Conservation (phyloP, 2,113 vertebrate genomes). For the Ammodytes dubius region DNA sequence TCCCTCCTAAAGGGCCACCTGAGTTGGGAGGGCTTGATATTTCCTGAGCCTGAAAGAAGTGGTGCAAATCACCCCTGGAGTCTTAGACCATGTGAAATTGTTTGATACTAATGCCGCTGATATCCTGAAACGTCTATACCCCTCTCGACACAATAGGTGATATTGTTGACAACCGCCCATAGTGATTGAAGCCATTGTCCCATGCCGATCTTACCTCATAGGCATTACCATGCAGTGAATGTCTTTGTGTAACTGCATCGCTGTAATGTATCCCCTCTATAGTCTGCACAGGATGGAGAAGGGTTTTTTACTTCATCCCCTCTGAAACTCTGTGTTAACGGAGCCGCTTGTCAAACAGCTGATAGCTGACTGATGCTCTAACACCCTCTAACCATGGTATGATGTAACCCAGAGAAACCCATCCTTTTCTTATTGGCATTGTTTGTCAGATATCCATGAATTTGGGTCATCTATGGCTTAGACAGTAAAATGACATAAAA, state of each 20-base stretch:
- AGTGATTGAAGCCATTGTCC: constrained; percentile 84
- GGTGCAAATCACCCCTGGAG: constrained; percentile 85
- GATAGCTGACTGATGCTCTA: constrained; percentile 79
- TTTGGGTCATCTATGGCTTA: constrained; percentile 85
- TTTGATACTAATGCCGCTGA: constrained; percentile 82
- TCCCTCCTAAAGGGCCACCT: constrained; percentile 76
- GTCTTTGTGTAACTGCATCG: constrained; percentile 83
- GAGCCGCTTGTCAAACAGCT: constrained; percentile 81
- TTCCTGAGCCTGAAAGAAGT: constrained; percentile 76
- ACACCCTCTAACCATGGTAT: constrained; percentile 77
- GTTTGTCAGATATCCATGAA: constrained; percentile 77
- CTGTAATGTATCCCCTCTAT: constrained; percentile 80
- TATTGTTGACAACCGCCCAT: constrained; percentile 82
- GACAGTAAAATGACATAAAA: constrained; percentile 80
- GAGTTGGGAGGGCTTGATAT: constrained; percentile 74
- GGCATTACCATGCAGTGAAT: constrained; percentile 75
- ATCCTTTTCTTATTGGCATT: constrained; percentile 70
- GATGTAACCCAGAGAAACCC: constrained; percentile 81
- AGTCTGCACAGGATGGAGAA: constrained; percentile 71
- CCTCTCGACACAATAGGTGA: constrained; percentile 76
- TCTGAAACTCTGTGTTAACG: constrained; percentile 74
- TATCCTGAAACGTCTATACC: constrained; percentile 76
- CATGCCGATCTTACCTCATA: constrained; percentile 78
- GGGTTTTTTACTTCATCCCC: constrained; percentile 68
- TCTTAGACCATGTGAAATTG: constrained; percentile 77